Evolutionary conservation across 2,113 vertebrate genomes (phyloP), one percentile per base, ranked within the genome.

Genomic region (Stomatorhinus ivindoensis): DNA sequence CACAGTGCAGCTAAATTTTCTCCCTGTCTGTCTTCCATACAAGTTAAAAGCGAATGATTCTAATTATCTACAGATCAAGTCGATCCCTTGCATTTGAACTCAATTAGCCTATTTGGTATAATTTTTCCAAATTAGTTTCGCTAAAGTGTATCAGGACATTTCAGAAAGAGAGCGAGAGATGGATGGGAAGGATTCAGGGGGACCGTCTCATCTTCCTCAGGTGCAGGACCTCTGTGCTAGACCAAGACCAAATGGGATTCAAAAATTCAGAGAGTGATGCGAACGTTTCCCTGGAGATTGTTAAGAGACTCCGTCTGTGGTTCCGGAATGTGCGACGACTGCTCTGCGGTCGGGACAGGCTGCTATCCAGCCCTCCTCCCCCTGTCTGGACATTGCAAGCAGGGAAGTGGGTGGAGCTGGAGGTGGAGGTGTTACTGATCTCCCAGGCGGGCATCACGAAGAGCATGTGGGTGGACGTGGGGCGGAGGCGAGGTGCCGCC

Each of bases 51-150:
- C 5, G 21, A 35, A 53, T 35, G 27, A 86, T 35, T 86, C 24
- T 51, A 86, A 86, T 51, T 86, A 86, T 50, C 46, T 86, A 53
- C 48, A 86, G 84, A 86, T 86, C 48, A 51, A n/a, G n/a, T 86
- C 84, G 8, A 17, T 53, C 53, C 47, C n/a, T 53, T 86, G 39
- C n/a, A 21, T 48, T 48, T 84, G 13, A 31, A 51, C n/a, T 86
- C 46, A 86, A 53, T 50, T 48, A 50, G 84, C n/a, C 47, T 86
- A 19, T n/a, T 51, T 53, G 84, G 84, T 86, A 5, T 51, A 86
- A 86, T 86, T 50, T 31, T 51, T 86, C 27, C 84, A 53, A 50
- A 51, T 86, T 48, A 86, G 84, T 31, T 27, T 86, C 48, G 3
- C 46, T 86, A n/a, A 86, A 86, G 48, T 51, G 15, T 31, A 86